Base-by-base conservation (phyloP, 2,888 invertebrate genomes). In the Thymelicus acteon region DNA sequence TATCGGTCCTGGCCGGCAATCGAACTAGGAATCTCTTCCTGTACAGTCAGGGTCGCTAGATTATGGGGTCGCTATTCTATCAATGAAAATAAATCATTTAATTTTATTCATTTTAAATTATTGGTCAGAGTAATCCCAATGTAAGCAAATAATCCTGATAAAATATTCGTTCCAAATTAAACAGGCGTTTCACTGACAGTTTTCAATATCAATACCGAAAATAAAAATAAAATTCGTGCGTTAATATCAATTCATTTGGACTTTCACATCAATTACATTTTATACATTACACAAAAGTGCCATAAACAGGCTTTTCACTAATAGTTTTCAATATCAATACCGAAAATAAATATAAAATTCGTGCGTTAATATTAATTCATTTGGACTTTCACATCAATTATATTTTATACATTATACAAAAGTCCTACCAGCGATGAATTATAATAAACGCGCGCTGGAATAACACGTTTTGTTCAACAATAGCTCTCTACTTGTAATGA, bases 381-480 rank as follows among this genome's bases (percentile, higher is more conserved):
- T 31, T 57, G 57, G 10, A n/a, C 37, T 13, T 49, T 68, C n/a
- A 68, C 54, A 54, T 68, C 67, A 68, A 67, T 61, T 52, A 61
- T 31, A 61, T 68, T 61, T 39, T 19, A 12, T 49, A 52, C 52
- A 68, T 68, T 54, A 68, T 68, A 61, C 68, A 54, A 47, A 67
- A 61, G 40, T 31, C 24, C 40, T 24, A 54, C 49, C 52, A 52
- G 60, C 67, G 31, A 44, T 54, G 61, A 61, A 61, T 54, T 61
- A 67, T 67, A 60, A 67, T 67, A 66, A 67, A 62, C 44, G 54
- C 49, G 13, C 31, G 15, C 24, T 54, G 61, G 8, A 61, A 44
- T 15, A 68, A 68, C 68, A 68, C 60, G 40, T 61, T 61, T 47
- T 19, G 52, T 44, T 39, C 40, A 61, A 68, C 68, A 68, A 68